Evolutionary conservation across 1,140 invertebrate species (phyloP).

Genomic region (Homarus americanus): DNA sequence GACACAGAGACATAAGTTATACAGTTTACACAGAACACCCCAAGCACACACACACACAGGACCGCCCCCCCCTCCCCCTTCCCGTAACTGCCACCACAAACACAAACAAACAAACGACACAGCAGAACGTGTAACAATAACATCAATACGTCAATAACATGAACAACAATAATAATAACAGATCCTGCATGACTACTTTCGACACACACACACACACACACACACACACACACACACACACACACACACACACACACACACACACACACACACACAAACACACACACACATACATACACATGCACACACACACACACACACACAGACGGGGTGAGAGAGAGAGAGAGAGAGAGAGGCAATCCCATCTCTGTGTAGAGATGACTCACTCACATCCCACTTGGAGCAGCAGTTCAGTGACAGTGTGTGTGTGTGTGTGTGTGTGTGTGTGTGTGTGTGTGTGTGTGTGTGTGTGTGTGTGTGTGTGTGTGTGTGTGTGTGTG

Average conservation of each 20-base stretch:
- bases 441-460: too few species aligned
- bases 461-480: too few species aligned
- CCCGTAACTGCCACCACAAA: not conserved
- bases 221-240: not conserved
- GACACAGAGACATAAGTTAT: not conserved
- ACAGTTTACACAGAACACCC: not conserved
- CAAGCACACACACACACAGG: not conserved
- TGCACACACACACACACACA: not conserved
- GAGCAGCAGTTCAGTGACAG: too few species aligned
- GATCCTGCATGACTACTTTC: too few species aligned
- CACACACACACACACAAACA: not conserved
- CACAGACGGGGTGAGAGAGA: not conserved
- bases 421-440: too few species aligned
- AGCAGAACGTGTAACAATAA: too few species aligned
- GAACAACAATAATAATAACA: too few species aligned
- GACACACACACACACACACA: not conserved
- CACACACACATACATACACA: not conserved
- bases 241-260: not conserved
- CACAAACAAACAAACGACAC: not conserved
- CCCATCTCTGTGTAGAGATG: too few species aligned
- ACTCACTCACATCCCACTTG: too few species aligned
- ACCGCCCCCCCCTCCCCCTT: not conserved
- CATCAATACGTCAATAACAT: too few species aligned
- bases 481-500: too few species aligned
- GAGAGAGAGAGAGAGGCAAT: not conserved